phyloP scores from a whole-genome alignment of 2,888 invertebrate genomes.

The Esperia sulphurella region DNA sequence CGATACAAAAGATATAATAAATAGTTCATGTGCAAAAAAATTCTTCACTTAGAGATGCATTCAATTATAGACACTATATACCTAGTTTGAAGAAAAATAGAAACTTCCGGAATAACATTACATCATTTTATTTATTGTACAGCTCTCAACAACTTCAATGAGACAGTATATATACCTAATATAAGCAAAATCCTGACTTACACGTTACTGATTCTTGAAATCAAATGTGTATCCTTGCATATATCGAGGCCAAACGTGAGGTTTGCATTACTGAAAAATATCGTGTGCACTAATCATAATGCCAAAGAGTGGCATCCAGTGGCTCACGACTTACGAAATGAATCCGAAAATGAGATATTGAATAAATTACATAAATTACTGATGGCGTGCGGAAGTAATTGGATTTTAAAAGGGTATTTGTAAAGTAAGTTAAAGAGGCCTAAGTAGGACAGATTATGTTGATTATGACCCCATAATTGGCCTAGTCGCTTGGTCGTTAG shows the following conservation, averaged over 20 bases:
- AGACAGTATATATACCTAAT: too few species aligned
- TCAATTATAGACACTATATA: background rate
- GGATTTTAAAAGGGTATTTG: too few species aligned
- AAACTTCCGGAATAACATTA: too few species aligned
- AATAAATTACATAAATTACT: background rate
- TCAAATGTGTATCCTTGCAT: background rate
- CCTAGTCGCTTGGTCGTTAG: too few species aligned
- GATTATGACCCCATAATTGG: too few species aligned
- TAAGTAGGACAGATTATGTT: too few species aligned
- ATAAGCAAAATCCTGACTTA: constrained; percentile 2
- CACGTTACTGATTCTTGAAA: background rate
- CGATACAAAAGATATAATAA: too few species aligned
- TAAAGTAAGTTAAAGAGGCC: too few species aligned
- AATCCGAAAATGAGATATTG: background rate
- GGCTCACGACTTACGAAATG: background rate
- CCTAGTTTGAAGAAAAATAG: background rate
- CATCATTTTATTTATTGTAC: background rate
- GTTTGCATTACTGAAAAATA: constrained; percentile 6
- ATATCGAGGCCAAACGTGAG: constrained; percentile 7
- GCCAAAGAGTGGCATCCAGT: background rate
- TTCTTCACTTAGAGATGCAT: too few species aligned
- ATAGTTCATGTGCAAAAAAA: too few species aligned
- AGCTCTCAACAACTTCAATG: background rate
- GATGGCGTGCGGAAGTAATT: background rate
- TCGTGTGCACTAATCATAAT: background rate